These are phyloP conservation scores for Urocynchramus pylzowi DNA, from an alignment of 2,113 vertebrate genomes.

Conservation along the genomic window DNA sequence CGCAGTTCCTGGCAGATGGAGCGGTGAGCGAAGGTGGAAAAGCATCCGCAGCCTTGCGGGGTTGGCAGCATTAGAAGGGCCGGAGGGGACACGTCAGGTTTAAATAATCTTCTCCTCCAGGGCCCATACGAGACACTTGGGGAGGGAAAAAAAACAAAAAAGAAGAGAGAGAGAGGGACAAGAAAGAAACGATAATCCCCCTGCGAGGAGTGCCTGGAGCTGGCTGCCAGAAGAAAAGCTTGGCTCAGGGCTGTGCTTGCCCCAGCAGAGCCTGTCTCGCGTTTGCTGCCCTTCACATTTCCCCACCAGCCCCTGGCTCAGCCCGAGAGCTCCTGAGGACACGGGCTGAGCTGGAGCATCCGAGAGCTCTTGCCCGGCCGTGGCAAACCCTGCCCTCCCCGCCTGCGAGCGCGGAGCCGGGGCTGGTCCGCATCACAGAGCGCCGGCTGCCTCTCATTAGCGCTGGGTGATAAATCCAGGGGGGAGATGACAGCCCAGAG, in stretches of 20 bases:
- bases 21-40: not conserved
- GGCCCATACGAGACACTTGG: not conserved
- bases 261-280: not conserved
- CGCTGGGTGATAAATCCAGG: not conserved
- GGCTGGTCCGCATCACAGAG: not conserved
- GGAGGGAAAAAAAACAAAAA: not conserved
- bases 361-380: not conserved
- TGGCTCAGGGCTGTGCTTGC: not conserved
- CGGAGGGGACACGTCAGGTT: not conserved
- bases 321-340: not conserved
- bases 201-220: not conserved
- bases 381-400: not conserved
- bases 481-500: not conserved
- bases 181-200: not conserved
- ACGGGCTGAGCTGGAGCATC: not conserved
- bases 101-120: not conserved
- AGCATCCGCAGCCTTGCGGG: not conserved
- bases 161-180: accelerated
- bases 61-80: not conserved
- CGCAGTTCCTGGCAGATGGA: not conserved
- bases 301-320: not conserved
- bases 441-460: slow-evolving; percentile 22
- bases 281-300: not conserved
- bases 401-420: not conserved
- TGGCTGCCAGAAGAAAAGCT: not conserved